Base-by-base conservation (phyloP, 2,797 vertebrate species). In the Eupleurogrammus muticus region DNA sequence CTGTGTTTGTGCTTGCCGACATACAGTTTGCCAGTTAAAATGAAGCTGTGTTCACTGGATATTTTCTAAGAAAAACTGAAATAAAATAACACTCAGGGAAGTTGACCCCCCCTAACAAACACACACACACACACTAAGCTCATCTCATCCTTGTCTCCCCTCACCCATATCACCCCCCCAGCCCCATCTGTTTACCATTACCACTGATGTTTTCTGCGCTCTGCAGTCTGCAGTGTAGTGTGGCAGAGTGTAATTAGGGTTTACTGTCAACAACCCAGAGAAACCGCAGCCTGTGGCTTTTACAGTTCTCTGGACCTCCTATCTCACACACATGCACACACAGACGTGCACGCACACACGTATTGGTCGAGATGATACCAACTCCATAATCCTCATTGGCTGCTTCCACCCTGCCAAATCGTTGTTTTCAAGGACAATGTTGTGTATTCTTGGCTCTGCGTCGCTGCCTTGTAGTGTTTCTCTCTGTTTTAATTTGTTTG, bases 101-200 rank as follows among this genome's bases (percentile, higher is more conserved):
- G 3, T 28, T 28, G 5, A 14, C 12, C 12, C 68, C 64, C 70
- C 73, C 69, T 56, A 54, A 8, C 68, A 70, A 65, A 69, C 67
- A 75, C 73, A 28, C 28, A 69, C 67, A 75, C 73, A 28, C 28
- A 78, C 66, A 63, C 63, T 60, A 24, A 23, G 57, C 65, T 85
- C 85, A 89, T 85, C 79, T 59, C 60, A 28, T 66, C 61, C 62
- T 55, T 63, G 68, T 61, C 55, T 50, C 11, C 51, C 48, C 38
- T 14, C 21, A 44, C 47, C 57, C 13, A 23, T 57, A 16, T 14
- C 32, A 17, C 44, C 44, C 53, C 61, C 42, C 19, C 44, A 3
- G 67, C 66, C 61, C 77, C 90, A 94, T 94, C 92, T 94, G 93
- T 81, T 90, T 74, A 68, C 76, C 83, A 93, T 94, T 93, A 92